Conservation (phyloP, 2,888 invertebrate species). For the Podotricha telesiphe region DNA sequence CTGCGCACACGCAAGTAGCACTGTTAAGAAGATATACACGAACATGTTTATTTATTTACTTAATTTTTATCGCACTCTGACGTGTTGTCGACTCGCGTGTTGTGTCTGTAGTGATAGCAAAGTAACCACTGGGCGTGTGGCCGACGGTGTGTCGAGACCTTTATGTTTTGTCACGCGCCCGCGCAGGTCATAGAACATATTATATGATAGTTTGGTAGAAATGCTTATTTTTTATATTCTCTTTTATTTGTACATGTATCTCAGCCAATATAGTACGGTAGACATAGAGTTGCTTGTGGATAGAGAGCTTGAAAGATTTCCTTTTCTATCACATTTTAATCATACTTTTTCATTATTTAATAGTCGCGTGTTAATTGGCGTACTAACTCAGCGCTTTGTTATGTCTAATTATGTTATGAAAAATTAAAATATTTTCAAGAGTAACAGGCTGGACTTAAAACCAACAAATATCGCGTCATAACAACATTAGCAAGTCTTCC, state of each 20-base stretch:
- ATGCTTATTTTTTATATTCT: not conserved
- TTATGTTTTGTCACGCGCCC: constrained; percentile 70
- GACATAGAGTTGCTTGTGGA: too few relatives aligned
- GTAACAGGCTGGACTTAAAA: too few relatives aligned
- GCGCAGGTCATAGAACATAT: constrained; percentile 70
- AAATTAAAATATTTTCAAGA: too few relatives aligned
- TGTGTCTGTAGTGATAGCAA: constrained; percentile 48
- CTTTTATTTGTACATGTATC: not conserved
- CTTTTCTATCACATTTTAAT: too few relatives aligned
- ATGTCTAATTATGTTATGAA: too few relatives aligned
- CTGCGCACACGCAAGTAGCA: constrained; percentile 67
- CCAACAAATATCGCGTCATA: too few relatives aligned
- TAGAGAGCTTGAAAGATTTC: too few relatives aligned
- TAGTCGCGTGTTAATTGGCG: too few relatives aligned
- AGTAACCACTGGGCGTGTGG: constrained; percentile 62
- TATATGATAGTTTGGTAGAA: not conserved
- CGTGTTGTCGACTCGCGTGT: constrained; percentile 73
- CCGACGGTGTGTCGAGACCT: constrained; percentile 62
- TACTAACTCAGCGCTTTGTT: too few relatives aligned
- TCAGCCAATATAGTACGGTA: too few relatives aligned
- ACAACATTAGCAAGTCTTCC: too few relatives aligned
- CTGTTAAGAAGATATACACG: constrained; percentile 58
- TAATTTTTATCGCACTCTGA: constrained; percentile 64
- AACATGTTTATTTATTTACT: constrained; percentile 56
- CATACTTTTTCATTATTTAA: too few relatives aligned